Percentiles rank a stretch among this genome's conserved stretches.
Evolutionary conservation across 2,888 invertebrate genomes (phyloP).

Genomic region (Harmothoe impar): DNA sequence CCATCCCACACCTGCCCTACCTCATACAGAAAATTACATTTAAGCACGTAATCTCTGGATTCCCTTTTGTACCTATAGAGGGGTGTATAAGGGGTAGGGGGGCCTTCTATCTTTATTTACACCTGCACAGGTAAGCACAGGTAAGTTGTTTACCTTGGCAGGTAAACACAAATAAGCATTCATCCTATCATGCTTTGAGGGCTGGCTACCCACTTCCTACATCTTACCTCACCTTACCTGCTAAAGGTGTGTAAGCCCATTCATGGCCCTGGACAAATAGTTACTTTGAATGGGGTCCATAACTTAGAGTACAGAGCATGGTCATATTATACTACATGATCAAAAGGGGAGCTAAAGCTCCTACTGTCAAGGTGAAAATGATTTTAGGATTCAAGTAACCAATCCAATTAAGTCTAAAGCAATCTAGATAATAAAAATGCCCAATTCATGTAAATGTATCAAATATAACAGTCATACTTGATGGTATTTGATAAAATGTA

Average conservation of each 20-base stretch:
- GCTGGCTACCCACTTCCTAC: background rate
- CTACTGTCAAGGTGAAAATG: too few species aligned
- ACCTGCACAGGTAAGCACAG: background rate
- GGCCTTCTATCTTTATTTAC: background rate
- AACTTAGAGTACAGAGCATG: background rate
- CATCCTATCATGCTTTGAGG: background rate
- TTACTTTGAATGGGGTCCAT: slow-evolving; percentile 18
- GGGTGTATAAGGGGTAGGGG: background rate
- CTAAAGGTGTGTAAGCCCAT: too few species aligned
- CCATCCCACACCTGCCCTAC: too few species aligned
- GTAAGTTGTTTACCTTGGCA: slow-evolving; percentile 18
- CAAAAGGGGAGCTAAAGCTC: too few species aligned
- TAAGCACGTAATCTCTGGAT: background rate
- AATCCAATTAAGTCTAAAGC: too few species aligned
- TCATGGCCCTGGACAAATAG: background rate
- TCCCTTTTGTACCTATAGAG: background rate
- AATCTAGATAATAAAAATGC: too few species aligned
- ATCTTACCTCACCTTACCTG: background rate
- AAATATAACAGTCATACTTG: too few species aligned
- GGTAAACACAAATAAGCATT: slow-evolving; percentile 2
- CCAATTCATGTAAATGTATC: too few species aligned
- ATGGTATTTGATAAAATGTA: too few species aligned
- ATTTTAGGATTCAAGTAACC: too few species aligned
- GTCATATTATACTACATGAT: too few species aligned
- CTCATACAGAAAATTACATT: background rate